Evolutionary conservation across 2,888 invertebrate genomes (phyloP).

Genomic region (Phaedon cochleariae): DNA sequence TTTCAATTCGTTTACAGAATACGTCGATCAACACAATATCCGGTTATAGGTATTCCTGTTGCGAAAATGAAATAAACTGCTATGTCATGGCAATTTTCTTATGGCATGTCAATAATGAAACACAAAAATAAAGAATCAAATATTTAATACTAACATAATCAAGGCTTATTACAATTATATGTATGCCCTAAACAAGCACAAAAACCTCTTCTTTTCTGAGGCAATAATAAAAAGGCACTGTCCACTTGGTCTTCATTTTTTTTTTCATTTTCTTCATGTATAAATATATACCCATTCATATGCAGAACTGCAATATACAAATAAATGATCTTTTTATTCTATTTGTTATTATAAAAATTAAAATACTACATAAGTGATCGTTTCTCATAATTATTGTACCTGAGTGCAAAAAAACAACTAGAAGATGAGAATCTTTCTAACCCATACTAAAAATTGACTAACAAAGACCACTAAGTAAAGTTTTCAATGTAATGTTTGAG

Average conservation of each 20-base stretch:
- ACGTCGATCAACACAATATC: too few relatives aligned
- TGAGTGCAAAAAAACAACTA: conserved; percentile 50
- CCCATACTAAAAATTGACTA: conserved; percentile 37
- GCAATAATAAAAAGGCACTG: conserved; percentile 49
- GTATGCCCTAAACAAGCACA: conserved; percentile 49
- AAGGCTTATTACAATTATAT: conserved; percentile 51
- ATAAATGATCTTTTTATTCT: conserved; percentile 34
- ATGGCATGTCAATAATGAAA: conserved; percentile 37
- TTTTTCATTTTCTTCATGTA: conserved; percentile 36
- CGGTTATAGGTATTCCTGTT: too few relatives aligned
- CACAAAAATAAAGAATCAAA: conserved; percentile 45
- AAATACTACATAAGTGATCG: conserved; percentile 47
- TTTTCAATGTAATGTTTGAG: conserved; percentile 6
- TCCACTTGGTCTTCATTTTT: conserved; percentile 51
- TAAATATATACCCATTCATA: conserved; percentile 40
- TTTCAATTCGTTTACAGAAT: too few relatives aligned
- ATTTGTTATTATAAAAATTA: conserved; percentile 41
- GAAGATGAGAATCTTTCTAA: conserved; percentile 29
- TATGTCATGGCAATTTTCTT: too few relatives aligned
- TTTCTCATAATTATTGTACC: conserved; percentile 42
- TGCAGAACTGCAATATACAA: conserved; percentile 42
- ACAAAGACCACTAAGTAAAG: conserved; percentile 22
- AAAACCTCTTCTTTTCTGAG: conserved; percentile 39
- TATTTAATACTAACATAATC: conserved; percentile 53
- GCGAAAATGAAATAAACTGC: too few relatives aligned